Percentiles rank a stretch among this genome's conserved stretches.
These are phyloP conservation scores for Centruroides sculpturatus DNA, from an alignment of 1,140 invertebrate species.

Conservation along the genomic window DNA sequence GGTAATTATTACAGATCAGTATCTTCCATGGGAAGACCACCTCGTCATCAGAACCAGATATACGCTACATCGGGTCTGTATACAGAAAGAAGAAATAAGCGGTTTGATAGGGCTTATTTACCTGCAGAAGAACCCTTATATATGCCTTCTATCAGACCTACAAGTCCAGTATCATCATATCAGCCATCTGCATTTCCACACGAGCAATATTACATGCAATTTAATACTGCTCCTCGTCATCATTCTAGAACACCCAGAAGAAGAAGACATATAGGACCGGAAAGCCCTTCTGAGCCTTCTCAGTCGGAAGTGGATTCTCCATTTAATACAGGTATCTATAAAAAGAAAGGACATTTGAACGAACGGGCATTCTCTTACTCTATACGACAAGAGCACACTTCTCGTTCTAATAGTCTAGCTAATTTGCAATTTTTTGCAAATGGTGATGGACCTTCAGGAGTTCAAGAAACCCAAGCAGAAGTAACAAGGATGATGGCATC, in stretches of 20 bases:
- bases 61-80: conserved; percentile 10
- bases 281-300: not conserved
- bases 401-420: conserved; percentile 71
- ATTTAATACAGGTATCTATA: conserved; percentile 71
- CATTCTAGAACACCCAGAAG: not conserved
- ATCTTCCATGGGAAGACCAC: conserved; percentile 14
- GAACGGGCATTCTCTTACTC: conserved; percentile 87
- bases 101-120: conserved; percentile 17
- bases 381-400: conserved; percentile 79
- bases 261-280: not conserved
- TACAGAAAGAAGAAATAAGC: conserved; percentile 7
- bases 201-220: conserved; percentile 30
- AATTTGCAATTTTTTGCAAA: conserved; percentile 39
- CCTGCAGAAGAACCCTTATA: conserved; percentile 42
- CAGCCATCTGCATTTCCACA: conserved; percentile 45
- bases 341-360: conserved; percentile 79
- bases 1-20: conserved; percentile 4
- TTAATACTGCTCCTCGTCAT: conserved; percentile 12
- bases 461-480: not conserved
- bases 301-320: conserved; percentile 42
- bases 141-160: conserved; percentile 37
- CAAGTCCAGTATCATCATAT: conserved; percentile 43
- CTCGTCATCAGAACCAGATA: conserved; percentile 18
- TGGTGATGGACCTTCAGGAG: conserved; percentile 2
- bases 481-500: conserved; percentile 18